phyloP scores from a whole-genome alignment of 1,140 invertebrate genomes.

The Schlechtendalia chinensis region DNA sequence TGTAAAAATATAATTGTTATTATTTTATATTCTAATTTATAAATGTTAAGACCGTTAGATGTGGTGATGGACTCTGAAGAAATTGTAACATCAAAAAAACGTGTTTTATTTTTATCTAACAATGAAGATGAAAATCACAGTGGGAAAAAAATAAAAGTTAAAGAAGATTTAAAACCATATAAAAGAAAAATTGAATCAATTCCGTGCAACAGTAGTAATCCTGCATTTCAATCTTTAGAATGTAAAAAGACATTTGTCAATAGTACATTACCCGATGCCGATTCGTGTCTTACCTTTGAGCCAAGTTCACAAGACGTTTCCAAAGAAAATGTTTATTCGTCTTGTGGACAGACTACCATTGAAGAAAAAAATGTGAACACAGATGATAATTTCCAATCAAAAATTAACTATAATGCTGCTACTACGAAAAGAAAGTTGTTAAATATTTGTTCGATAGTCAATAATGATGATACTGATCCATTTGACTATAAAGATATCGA shows the following conservation, averaged over 20 bases:
- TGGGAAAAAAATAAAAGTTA: neutral
- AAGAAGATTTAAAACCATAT: neutral
- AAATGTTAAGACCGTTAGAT: constrained; percentile 8
- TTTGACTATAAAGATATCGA: constrained; percentile 34
- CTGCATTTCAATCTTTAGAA: neutral
- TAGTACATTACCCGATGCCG: neutral
- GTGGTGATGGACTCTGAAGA: constrained; percentile 5
- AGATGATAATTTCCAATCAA: neutral
- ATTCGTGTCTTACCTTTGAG: constrained; percentile 14
- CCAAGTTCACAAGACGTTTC: neutral
- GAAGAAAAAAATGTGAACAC: neutral
- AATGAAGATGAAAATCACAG: neutral
- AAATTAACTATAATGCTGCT: neutral
- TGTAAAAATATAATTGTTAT: too few species aligned
- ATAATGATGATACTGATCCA: neutral
- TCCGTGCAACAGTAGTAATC: neutral
- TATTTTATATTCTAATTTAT: neutral
- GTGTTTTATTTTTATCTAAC: neutral
- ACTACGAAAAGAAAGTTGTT: constrained; percentile 9
- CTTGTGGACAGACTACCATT: neutral
- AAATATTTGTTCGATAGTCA: neutral
- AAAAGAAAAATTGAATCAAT: neutral
- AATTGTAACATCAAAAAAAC: neutral
- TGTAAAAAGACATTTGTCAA: neutral
- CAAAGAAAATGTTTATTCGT: neutral